phyloP scores from a whole-genome alignment of 2,797 vertebrate genomes.

The Onychomys arenicola region DNA sequence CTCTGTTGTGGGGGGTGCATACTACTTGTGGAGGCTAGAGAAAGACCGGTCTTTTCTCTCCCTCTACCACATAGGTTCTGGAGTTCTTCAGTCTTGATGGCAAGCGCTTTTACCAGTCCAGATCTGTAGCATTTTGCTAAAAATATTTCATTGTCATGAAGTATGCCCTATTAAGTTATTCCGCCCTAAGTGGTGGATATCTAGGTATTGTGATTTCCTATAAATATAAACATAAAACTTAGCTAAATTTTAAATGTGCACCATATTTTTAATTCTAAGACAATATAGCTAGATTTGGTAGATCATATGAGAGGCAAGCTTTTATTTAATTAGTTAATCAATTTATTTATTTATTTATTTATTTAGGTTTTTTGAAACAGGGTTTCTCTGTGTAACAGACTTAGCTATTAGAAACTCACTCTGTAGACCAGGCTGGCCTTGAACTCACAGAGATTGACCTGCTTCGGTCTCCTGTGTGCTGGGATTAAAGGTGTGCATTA shows the following conservation, averaged over 20 bases:
- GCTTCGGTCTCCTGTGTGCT: no score
- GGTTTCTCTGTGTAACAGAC: no score
- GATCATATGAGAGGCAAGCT: background rate
- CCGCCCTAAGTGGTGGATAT: background rate
- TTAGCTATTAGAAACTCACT: no score
- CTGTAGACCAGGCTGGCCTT: no score
- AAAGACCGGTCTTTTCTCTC: background rate
- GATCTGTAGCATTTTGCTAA: background rate
- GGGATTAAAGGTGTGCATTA: no score
- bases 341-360: no score
- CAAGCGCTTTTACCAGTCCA: background rate
- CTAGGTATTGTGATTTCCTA: no score
- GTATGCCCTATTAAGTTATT: background rate
- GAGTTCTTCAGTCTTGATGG: background rate
- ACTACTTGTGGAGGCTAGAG: background rate
- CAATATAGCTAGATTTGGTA: background rate
- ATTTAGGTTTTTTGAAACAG: no score
- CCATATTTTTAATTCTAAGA: background rate
- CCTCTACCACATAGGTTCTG: background rate
- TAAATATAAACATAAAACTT: no score
- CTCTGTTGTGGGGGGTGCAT: no score
- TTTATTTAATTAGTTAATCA: no score
- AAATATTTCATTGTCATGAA: background rate
- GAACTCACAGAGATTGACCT: no score
- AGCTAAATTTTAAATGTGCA: background rate